Evolutionary conservation across 2,797 vertebrate species (phyloP).

Genomic region (Iguana delicatissima): DNA sequence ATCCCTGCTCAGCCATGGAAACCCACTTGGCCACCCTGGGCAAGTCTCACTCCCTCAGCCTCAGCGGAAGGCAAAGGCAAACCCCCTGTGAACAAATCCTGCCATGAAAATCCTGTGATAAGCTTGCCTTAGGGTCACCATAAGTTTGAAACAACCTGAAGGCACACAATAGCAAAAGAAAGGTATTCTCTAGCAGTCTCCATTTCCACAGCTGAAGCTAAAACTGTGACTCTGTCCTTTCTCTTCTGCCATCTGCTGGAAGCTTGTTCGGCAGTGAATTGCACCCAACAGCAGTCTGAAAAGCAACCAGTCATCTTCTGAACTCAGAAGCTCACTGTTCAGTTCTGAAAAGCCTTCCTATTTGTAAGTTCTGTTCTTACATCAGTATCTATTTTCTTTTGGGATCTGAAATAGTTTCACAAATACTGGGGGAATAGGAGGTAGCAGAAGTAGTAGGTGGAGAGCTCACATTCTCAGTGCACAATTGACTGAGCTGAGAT

Average conservation of each 20-base stretch:
- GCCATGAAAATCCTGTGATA: too few relatives aligned
- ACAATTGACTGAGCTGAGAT: not conserved
- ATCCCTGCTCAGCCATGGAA: too few relatives aligned
- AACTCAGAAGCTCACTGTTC: not conserved
- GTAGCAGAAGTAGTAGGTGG: not conserved
- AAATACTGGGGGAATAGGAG: not conserved
- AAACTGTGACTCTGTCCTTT: too few relatives aligned
- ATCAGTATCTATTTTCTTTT: not conserved
- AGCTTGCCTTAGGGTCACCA: too few relatives aligned
- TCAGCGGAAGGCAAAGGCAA: too few relatives aligned
- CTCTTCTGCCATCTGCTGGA: not conserved
- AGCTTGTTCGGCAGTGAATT: too few relatives aligned
- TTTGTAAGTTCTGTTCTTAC: too few relatives aligned
- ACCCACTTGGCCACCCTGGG: too few relatives aligned
- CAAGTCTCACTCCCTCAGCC: too few relatives aligned
- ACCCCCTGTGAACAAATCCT: too few relatives aligned
- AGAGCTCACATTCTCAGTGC: not conserved
- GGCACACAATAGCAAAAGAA: not conserved
- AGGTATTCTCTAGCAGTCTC: not conserved
- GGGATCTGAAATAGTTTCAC: not conserved
- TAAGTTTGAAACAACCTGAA: too few relatives aligned
- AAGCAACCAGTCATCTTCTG: not conserved
- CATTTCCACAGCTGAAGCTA: too few relatives aligned
- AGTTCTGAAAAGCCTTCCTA: not conserved
- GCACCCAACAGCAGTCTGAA: not conserved